These are phyloP conservation scores for Capromys pilorides DNA, from an alignment of 2,797 vertebrate genomes.

Conservation along the genomic window DNA sequence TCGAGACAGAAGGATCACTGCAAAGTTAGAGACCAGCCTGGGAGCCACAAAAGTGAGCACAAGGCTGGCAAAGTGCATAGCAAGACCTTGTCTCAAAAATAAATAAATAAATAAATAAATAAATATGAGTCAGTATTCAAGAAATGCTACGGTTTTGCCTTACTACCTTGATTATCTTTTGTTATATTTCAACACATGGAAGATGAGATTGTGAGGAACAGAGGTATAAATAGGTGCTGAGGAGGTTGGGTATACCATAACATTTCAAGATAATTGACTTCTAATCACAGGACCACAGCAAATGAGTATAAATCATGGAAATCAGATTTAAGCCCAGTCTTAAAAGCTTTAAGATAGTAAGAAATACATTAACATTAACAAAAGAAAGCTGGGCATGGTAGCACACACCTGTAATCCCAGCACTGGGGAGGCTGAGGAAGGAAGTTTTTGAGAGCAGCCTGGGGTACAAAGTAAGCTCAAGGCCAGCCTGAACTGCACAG, in stretches of 20 bases:
- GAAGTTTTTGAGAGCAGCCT: too few relatives aligned
- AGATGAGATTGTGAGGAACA: not conserved
- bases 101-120: too few relatives aligned
- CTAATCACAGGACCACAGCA: not conserved
- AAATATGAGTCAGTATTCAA: not conserved
- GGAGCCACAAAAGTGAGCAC: too few relatives aligned
- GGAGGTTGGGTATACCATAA: not conserved
- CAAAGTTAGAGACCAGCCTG: too few relatives aligned
- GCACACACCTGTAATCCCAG: not conserved
- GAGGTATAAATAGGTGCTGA: not conserved
- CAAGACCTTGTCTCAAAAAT: too few relatives aligned
- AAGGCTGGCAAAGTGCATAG: too few relatives aligned
- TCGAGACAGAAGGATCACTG: too few relatives aligned
- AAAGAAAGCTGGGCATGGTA: not conserved
- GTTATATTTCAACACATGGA: constrained; percentile 25
- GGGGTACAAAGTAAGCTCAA: too few relatives aligned
- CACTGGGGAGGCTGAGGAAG: not conserved
- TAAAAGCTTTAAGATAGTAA: not conserved
- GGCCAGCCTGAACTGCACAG: not conserved
- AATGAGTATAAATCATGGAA: not conserved
- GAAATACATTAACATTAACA: not conserved
- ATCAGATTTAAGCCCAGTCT: constrained; percentile 19
- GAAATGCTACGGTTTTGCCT: constrained; percentile 4
- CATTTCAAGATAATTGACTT: constrained; percentile 38
- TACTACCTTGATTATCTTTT: constrained; percentile 10